Base-by-base conservation (phyloP, 2,797 vertebrate species). In the Pelodytes ibericus region DNA sequence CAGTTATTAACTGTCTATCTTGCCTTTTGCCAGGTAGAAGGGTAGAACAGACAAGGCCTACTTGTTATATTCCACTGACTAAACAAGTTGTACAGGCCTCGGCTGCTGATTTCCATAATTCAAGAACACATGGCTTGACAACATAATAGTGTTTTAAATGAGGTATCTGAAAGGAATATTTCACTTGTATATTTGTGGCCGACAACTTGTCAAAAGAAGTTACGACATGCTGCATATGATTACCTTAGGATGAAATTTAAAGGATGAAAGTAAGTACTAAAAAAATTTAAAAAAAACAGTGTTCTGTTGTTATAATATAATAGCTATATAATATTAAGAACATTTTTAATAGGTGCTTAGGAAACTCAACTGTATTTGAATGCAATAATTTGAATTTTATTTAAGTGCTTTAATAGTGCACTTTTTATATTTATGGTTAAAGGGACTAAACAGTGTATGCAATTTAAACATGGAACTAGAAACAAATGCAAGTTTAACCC, bases 61-160 rank as follows among this genome's bases (percentile, higher is more conserved):
- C 59, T 59, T 71, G 67, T 41, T 59, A 59, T 25, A 59, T 71
- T 20, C 16, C 18, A 36, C 36, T 69, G 31, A 5, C 66, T 69
- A 69, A 69, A 69, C 51, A 69, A 20, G n/a, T 22, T 56, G 51
- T 22, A 39, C 66, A 57, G 25, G 20, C 31, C 20, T 69, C 51
- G 57, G 22, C 16, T 53, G 47, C 41, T 53, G 18, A 69, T 69
- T 69, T 53, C 51, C 16, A 20, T 20, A 53, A n/a, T 53, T 69
- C 51, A 69, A 27, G 51, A 69, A 69, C 66, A 57, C 66, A 51
- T 39, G 33, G 30, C 59, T 31, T 71, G 59, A 62, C 70, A 72
- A 51, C 29, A 72, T 62, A 72, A 72, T 72, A 63, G 29, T 2
- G 16, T 53, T 63, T 72, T 51, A 72, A 72, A 72, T 39, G 63